phyloP scores from a whole-genome alignment of 92 coral and sea anemone genomes.

The Actinernus sp. region DNA sequence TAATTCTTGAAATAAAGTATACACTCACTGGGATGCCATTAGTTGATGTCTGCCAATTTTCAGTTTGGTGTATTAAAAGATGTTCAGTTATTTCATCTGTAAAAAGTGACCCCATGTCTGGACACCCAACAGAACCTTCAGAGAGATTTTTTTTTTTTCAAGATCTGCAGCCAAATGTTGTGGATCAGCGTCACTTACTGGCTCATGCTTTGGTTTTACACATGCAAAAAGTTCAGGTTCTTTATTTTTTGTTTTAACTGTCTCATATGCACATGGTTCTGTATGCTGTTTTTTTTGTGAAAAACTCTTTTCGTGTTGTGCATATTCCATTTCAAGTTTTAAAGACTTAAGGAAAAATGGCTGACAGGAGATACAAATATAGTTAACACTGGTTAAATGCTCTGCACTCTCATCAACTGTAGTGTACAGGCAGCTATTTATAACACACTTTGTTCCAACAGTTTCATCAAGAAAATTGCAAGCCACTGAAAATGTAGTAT shows the following conservation, averaged over 20 bases:
- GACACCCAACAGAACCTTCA: too few species aligned
- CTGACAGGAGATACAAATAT: conserved; percentile 15
- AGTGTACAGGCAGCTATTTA: conserved; percentile 8
- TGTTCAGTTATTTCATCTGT: too few species aligned
- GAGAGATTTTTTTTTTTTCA: too few species aligned
- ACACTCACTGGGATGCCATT: not conserved
- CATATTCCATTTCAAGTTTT: conserved; percentile 15
- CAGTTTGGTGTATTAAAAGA: too few species aligned
- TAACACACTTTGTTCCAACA: conserved; percentile 16
- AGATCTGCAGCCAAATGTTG: too few species aligned
- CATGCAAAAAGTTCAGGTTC: too few species aligned
- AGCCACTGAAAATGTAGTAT: conserved; percentile 36
- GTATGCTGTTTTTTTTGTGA: not conserved
- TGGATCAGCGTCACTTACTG: too few species aligned
- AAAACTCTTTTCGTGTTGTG: conserved; percentile 4
- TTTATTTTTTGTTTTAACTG: too few species aligned
- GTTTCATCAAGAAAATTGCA: conserved; percentile 49
- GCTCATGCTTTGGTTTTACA: too few species aligned
- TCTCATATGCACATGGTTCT: too few species aligned
- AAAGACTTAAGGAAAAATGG: conserved; percentile 26
- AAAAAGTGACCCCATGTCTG: too few species aligned
- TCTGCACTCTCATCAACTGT: too few species aligned
- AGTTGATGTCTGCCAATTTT: not conserved
- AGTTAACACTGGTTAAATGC: conserved; percentile 4
- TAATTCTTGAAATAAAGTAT: not conserved